Evolutionary conservation across 2,797 vertebrate genomes (phyloP).

Genomic region (Argentina silus): DNA sequence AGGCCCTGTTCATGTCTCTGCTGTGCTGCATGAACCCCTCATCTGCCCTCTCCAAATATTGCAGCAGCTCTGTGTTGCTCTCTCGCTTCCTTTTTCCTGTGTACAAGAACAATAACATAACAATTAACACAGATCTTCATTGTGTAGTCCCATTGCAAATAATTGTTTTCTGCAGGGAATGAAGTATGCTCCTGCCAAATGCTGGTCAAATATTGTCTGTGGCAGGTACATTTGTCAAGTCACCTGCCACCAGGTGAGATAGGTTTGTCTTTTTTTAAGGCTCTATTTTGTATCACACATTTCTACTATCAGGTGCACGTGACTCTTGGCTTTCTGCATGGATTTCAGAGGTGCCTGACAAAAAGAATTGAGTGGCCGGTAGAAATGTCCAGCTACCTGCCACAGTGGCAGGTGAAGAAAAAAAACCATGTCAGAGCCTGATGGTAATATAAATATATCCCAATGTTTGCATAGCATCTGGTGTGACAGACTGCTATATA

Average conservation of each 20-base stretch:
- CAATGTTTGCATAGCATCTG: background rate
- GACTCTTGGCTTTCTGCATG: background rate
- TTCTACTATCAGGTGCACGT: constrained; percentile 10
- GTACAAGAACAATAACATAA: constrained; percentile 14
- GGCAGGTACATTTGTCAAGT: too few relatives aligned
- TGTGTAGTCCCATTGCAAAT: background rate
- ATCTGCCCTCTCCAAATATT: constrained; percentile 14
- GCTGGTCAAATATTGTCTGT: too few relatives aligned
- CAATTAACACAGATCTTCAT: background rate
- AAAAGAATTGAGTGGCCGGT: constrained; percentile 3
- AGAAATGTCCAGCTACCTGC: background rate
- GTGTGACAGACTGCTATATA: background rate
- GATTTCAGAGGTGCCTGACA: background rate
- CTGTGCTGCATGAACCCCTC: constrained; percentile 18
- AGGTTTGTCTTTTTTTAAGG: too few relatives aligned
- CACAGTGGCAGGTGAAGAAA: constrained; percentile 7
- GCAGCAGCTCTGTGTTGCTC: constrained; percentile 6
- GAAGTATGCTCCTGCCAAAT: too few relatives aligned
- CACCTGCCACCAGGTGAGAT: too few relatives aligned
- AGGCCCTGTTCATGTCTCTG: constrained; percentile 4
- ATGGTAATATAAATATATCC: background rate
- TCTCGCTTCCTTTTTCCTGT: constrained; percentile 17
- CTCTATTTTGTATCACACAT: constrained; percentile 6
- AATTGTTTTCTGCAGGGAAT: too few relatives aligned
- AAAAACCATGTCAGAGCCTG: background rate